Conservation (phyloP, 2,888 invertebrate genomes). For the Myopa tessellatipennis region DNA sequence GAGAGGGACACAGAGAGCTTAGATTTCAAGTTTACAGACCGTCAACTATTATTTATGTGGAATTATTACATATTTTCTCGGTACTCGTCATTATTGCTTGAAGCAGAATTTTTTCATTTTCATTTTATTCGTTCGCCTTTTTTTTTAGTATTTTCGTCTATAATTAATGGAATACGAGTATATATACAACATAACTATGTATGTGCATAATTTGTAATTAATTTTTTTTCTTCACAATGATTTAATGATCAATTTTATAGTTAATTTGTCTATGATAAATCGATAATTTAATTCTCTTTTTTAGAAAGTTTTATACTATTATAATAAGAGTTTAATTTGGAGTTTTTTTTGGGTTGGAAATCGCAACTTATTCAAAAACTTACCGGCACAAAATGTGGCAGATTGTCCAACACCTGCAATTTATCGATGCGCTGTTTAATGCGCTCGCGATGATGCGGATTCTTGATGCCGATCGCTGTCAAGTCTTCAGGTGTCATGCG, state of each 20-base stretch:
- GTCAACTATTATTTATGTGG: slow-evolving; percentile 20
- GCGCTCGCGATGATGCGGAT: slow-evolving; percentile 95
- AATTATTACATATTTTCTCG: background rate
- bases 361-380: slow-evolving; percentile 56
- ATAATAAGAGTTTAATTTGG: too few relatives aligned
- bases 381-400: slow-evolving; percentile 94
- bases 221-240: too few relatives aligned
- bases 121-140: background rate
- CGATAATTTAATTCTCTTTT: too few relatives aligned
- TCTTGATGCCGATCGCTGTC: slow-evolving; percentile 91
- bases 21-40: slow-evolving; percentile 31
- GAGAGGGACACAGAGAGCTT: background rate
- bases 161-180: background rate
- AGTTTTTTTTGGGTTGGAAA: too few relatives aligned
- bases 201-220: too few relatives aligned
- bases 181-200: background rate
- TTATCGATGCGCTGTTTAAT: slow-evolving; percentile 96
- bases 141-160: background rate
- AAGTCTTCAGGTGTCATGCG: slow-evolving; percentile 98
- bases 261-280: too few relatives aligned
- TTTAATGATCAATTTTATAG: too few relatives aligned
- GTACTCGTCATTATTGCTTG: background rate
- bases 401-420: slow-evolving; percentile 91
- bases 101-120: background rate
- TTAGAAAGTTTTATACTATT: too few relatives aligned